Base-by-base conservation (phyloP, 2,888 invertebrate genomes). In the Strigamia crassipes region DNA sequence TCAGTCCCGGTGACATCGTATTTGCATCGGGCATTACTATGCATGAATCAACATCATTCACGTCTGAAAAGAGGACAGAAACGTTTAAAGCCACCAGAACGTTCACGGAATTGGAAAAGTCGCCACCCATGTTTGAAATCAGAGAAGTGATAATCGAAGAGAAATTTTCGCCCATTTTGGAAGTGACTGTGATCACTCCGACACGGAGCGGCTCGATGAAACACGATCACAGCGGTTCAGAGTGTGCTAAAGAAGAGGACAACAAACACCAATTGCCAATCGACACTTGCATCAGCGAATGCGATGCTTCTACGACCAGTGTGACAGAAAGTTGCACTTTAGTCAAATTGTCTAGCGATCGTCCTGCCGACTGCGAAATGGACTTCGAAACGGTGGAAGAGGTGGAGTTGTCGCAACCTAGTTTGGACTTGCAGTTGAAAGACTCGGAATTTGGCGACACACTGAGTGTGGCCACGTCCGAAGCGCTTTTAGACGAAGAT, bases 111-210 rank as follows among this genome's bases (percentile, higher is more conserved):
- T 15, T 81, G 18, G 81, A 81, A 66, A 81, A 66, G 18, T 12
- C 79, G 9, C 46, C 80, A 5, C 66, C 79, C 8, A 41, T 31
- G 8, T 80, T 61, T 82, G 80, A 80, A 42, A 18, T 82, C 1
- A 73, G 27, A 23, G 82, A 82, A 66, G 78, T 83, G 15, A 78
- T 83, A 21, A 81, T 83, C 21, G 83, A 83, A 81, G 82, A 83
- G 31, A 81, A 82, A 61, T 81, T 83, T 42, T 83, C 83, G n/a
- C 83, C 83, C 13, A 83, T 83, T 81, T 79, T 83, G 10, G 83
- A 83, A 81, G 81, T 83, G 10, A 81, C 79, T 66, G 82, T 82
- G 6, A 56, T 82, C 9, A 79, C 79, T 21, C 81, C 82, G 38
- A 81, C 82, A n/a, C 31, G 61, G 15, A 82, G 81, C 38, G 42